A percentile compares a stretch with the other conserved stretches of the same genome.
These are phyloP conservation scores for Ahaetulla prasina DNA, from an alignment of 2,113 vertebrate species.

Conservation along the genomic window DNA sequence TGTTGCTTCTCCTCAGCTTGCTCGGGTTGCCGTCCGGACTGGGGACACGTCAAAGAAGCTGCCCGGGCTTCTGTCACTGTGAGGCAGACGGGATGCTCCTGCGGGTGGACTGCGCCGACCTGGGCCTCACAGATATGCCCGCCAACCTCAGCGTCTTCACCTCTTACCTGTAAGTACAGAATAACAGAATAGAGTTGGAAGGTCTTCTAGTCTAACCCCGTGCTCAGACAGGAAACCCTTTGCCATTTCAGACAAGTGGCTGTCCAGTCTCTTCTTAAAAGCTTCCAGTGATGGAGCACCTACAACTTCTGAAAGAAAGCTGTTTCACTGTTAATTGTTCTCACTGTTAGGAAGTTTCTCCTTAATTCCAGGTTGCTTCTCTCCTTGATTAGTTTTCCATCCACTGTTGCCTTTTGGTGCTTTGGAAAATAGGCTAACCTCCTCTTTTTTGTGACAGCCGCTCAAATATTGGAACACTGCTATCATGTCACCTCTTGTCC, in stretches of 20 bases:
- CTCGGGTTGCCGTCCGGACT: not conserved
- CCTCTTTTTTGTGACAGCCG: not conserved
- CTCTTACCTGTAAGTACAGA: slow-evolving; percentile 77
- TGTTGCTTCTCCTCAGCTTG: slow-evolving; percentile 23
- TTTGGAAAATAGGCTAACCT: not conserved
- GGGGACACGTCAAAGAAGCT: slow-evolving; percentile 54
- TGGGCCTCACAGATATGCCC: slow-evolving; percentile 72
- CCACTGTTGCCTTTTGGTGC: not conserved
- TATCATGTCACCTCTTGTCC: not conserved
- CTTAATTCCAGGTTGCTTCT: not conserved
- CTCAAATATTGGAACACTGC: not conserved
- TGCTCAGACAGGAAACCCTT: not conserved
- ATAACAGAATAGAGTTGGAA: not conserved
- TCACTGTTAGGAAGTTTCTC: not conserved
- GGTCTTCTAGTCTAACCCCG: not conserved
- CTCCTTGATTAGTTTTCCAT: not conserved
- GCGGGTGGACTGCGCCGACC: slow-evolving; percentile 78
- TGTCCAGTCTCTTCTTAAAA: not conserved
- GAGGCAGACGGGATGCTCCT: slow-evolving; percentile 72
- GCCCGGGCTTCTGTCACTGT: slow-evolving; percentile 72
- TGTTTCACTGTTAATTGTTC: not conserved
- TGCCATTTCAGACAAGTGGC: not conserved
- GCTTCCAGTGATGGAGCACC: not conserved
- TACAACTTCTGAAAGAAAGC: not conserved
- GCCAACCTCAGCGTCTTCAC: slow-evolving; percentile 78